Conservation (phyloP, 2,797 vertebrate genomes). For the Muraenolepis orangiensis region DNA sequence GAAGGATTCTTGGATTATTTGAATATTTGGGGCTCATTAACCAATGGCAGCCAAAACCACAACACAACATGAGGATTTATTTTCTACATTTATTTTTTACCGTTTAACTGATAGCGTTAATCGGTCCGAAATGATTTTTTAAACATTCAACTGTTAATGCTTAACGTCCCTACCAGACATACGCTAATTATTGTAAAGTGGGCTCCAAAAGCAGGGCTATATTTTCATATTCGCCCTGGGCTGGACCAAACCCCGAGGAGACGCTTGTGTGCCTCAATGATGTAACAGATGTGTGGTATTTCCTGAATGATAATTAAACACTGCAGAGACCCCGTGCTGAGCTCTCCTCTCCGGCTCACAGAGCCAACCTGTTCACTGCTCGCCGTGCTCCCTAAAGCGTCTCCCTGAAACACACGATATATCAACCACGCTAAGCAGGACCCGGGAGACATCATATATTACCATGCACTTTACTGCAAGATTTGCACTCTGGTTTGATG, state of each 20-base stretch:
- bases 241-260: not conserved
- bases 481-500: too few species aligned
- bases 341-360: slow-evolving; percentile 9
- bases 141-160: too few species aligned
- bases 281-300: not conserved
- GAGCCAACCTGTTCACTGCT: slow-evolving; percentile 10
- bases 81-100: too few species aligned
- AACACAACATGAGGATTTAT: too few species aligned
- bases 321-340: slow-evolving; percentile 13
- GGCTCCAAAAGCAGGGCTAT: not conserved
- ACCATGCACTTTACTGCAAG: too few species aligned
- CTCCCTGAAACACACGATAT: not conserved
- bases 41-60: too few species aligned
- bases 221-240: not conserved
- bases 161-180: too few species aligned
- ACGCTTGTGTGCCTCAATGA: not conserved
- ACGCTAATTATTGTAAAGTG: not conserved
- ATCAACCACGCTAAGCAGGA: not conserved
- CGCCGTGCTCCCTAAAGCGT: slow-evolving; percentile 1
- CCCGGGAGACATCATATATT: too few species aligned
- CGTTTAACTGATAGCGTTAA: too few species aligned
- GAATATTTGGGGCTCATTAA: too few species aligned
- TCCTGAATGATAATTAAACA: slow-evolving; percentile 4
- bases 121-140: too few species aligned
- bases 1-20: too few species aligned